These are phyloP conservation scores for Mimachlamys varia DNA, from an alignment of 2,888 invertebrate species.

Conservation along the genomic window DNA sequence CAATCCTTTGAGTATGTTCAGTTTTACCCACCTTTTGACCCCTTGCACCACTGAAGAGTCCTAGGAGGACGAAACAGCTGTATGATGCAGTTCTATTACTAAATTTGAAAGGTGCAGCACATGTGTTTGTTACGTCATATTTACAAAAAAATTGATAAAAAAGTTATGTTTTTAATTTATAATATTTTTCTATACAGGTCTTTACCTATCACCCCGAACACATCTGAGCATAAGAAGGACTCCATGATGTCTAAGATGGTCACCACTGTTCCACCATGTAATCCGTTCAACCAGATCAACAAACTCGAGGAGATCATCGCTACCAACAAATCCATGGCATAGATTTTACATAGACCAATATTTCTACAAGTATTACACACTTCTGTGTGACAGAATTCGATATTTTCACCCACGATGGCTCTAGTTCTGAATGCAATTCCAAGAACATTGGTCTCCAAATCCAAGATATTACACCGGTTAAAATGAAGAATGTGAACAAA, in stretches of 20 bases:
- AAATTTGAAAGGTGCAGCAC: no score
- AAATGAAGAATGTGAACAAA: background rate
- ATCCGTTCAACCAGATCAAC: conserved; percentile 77
- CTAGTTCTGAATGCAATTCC: background rate
- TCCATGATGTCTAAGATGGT: conserved; percentile 79
- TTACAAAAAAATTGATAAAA: no score
- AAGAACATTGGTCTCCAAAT: background rate
- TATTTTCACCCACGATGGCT: background rate
- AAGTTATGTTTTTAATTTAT: no score
- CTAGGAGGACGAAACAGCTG: no score
- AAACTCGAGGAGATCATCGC: conserved; percentile 69
- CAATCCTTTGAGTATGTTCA: no score
- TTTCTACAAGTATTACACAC: background rate
- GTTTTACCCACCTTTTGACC: no score
- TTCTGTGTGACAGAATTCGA: background rate
- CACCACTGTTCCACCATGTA: conserved; percentile 79
- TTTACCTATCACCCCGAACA: conserved; percentile 62
- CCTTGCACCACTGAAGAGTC: no score
- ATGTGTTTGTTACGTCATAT: no score
- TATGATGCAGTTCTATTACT: no score
- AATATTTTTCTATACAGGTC: conserved; percentile 58
- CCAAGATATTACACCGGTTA: background rate
- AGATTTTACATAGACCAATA: background rate
- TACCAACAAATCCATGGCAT: conserved; percentile 36
- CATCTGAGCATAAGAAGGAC: conserved; percentile 69